A percentile compares a stretch with the other conserved stretches of the same genome.
Evolutionary conservation across 2,888 invertebrate genomes (phyloP).

Genomic region (Tetropium fuscum): DNA sequence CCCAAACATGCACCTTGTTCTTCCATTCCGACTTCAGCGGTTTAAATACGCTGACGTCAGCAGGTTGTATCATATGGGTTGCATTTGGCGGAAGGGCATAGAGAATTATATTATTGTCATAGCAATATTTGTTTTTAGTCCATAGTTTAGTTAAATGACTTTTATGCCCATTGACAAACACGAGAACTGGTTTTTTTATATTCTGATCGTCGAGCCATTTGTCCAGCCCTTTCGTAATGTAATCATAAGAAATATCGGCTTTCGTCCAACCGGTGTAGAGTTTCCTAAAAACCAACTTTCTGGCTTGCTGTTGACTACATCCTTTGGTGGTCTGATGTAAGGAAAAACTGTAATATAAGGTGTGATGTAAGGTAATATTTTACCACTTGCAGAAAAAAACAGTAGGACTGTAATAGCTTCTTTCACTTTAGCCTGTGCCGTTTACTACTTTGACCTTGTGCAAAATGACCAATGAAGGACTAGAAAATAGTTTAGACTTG

Average conservation of each 20-base stretch:
- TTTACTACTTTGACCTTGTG: conserved; percentile 11
- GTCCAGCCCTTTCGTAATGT: conserved; percentile 37
- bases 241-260: conserved; percentile 37
- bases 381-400: conserved; percentile 34
- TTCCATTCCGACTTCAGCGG: conserved; percentile 13
- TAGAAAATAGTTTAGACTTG: neutral
- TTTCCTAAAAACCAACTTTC: conserved; percentile 40
- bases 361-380: conserved; percentile 37
- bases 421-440: conserved; percentile 48
- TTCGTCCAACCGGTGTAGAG: conserved; percentile 29
- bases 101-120: conserved; percentile 44
- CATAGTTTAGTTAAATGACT: conserved; percentile 43
- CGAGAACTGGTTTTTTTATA: conserved; percentile 39
- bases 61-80: conserved; percentile 20
- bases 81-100: conserved; percentile 30
- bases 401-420: conserved; percentile 50
- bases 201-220: conserved; percentile 33
- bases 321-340: conserved; percentile 32
- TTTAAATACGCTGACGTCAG: conserved; percentile 21
- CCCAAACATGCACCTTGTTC: conserved; percentile 4
- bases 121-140: conserved; percentile 40
- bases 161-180: conserved; percentile 51
- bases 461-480: neutral
- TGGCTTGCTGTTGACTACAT: conserved; percentile 9
- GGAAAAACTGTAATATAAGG: conserved; percentile 41